Evolutionary conservation across 2,888 invertebrate species (phyloP).

Genomic region (Nomada flava): DNA sequence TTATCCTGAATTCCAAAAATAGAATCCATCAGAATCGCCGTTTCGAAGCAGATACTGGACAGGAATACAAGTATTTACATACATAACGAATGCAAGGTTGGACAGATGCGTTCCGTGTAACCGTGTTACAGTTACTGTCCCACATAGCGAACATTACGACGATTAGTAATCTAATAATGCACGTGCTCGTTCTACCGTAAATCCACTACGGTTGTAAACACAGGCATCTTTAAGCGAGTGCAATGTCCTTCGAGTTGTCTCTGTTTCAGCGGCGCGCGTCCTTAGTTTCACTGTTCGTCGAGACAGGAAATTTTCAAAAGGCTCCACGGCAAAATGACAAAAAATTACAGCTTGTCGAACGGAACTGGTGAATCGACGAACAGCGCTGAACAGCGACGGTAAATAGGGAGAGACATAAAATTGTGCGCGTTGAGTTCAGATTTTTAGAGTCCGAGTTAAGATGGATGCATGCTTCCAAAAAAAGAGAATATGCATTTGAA

Average conservation of each 20-base stretch:
- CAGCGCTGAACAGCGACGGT: not conserved
- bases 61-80: too few species aligned
- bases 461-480: too few species aligned
- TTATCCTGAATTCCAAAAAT: too few species aligned
- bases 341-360: slow-evolving; percentile 30
- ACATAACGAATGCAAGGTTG: too few species aligned
- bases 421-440: too few species aligned
- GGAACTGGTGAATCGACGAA: slow-evolving; percentile 12
- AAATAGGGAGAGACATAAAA: too few species aligned
- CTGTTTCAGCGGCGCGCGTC: slow-evolving; percentile 13
- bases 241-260: slow-evolving; percentile 47
- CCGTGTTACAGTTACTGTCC: slow-evolving; percentile 42
- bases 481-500: too few species aligned
- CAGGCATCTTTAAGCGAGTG: slow-evolving; percentile 31
- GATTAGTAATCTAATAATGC: slow-evolving; percentile 45
- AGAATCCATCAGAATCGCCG: too few species aligned
- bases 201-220: slow-evolving; percentile 41
- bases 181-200: slow-evolving; percentile 53
- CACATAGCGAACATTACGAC: slow-evolving; percentile 26
- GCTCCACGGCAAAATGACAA: slow-evolving; percentile 5
- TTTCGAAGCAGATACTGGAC: too few species aligned
- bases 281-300: slow-evolving; percentile 10
- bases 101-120: not conserved
- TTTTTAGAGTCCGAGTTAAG: too few species aligned
- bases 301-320: slow-evolving; percentile 36